These are phyloP conservation scores for Molossus molossus DNA, from an alignment of 2,797 vertebrate species.

Conservation along the genomic window DNA sequence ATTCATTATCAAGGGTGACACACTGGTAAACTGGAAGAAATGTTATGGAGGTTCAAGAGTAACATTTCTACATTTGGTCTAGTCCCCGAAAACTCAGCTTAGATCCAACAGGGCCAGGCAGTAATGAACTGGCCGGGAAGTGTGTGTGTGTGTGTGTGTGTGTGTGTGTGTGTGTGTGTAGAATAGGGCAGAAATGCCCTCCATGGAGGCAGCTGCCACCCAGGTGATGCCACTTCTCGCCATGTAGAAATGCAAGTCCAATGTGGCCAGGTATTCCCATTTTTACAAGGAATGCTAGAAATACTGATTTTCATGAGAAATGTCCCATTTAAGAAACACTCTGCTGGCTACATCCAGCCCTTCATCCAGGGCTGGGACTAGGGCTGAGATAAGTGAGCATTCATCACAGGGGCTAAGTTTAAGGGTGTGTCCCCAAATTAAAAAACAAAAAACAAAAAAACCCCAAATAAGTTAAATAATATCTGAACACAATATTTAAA, in stretches of 20 bases:
- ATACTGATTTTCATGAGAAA: background rate
- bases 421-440: background rate
- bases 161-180: background rate
- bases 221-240: background rate
- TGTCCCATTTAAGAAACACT: background rate
- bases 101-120: background rate
- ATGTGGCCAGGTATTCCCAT: background rate
- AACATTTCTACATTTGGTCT: background rate
- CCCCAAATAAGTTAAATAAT: background rate
- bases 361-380: background rate
- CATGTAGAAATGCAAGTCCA: background rate
- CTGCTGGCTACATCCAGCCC: background rate
- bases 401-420: background rate
- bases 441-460: background rate
- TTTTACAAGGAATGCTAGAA: background rate
- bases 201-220: background rate
- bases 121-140: background rate
- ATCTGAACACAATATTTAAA: background rate
- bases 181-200: rapidly evolving
- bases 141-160: too few species aligned
- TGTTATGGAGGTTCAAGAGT: background rate
- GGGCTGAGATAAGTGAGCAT: background rate
- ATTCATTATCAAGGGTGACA: constrained; percentile 9
- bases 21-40: background rate
- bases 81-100: background rate